A percentile compares a stretch with the other conserved stretches of the same genome.
These are phyloP conservation scores for Prochilodus magdalenae DNA, from an alignment of 2,113 vertebrate species.

Conservation along the genomic window DNA sequence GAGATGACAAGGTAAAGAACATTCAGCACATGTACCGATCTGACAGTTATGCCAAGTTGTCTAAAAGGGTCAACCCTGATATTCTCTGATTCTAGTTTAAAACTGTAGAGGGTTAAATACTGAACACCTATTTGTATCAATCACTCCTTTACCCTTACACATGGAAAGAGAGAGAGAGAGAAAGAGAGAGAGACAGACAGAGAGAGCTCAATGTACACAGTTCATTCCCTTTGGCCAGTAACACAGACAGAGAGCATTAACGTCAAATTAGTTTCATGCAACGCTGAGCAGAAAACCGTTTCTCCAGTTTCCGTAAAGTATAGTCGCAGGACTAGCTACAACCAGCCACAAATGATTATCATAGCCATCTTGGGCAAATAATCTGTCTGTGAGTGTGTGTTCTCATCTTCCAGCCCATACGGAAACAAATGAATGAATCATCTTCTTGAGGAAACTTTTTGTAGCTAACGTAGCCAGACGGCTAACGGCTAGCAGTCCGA, in stretches of 20 bases:
- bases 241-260: background rate
- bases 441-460: conserved; percentile 5
- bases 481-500: background rate
- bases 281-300: no score
- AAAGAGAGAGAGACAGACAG: no score
- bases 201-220: no score
- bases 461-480: background rate
- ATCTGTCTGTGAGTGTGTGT: background rate
- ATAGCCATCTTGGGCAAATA: no score
- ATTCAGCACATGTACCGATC: background rate
- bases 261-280: no score
- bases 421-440: conserved; percentile 22
- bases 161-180: no score
- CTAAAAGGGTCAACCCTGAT: background rate
- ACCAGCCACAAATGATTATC: no score
- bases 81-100: background rate
- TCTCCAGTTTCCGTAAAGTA: no score
- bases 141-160: no score
- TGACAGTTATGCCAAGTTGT: background rate
- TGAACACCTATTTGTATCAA: no score
- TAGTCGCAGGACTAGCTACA: no score
- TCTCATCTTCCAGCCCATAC: background rate
- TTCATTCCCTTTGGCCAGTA: no score
- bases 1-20: background rate
- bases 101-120: background rate